phyloP scores from a whole-genome alignment of 2,888 invertebrate species.

The Diaperis boleti region DNA sequence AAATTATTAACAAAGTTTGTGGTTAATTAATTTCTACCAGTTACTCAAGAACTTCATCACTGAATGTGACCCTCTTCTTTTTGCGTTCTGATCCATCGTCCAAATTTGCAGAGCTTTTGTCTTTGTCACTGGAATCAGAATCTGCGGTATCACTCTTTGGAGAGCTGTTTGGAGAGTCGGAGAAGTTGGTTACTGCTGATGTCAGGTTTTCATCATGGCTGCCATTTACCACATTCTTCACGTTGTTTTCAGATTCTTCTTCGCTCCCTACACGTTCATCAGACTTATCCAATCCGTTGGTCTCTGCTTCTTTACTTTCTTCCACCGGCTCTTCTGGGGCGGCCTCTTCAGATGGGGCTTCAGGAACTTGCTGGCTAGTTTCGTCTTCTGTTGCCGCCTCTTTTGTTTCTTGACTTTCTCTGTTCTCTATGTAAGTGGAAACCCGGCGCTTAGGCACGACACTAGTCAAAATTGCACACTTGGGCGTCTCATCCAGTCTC shows the following conservation, averaged over 20 bases:
- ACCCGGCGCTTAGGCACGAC: constrained; percentile 31
- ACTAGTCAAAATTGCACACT: constrained; percentile 7
- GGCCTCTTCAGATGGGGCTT: neutral
- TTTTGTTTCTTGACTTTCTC: neutral
- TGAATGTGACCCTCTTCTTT: constrained; percentile 36
- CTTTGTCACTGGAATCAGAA: neutral
- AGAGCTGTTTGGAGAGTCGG: neutral
- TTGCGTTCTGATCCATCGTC: constrained; percentile 29
- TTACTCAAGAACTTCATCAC: constrained; percentile 21
- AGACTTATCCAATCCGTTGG: constrained; percentile 4
- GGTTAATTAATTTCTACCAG: neutral
- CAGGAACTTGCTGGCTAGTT: neutral
- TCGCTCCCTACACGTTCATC: neutral
- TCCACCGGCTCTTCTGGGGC: neutral
- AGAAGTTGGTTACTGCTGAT: too few relatives aligned
- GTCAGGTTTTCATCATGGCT: neutral
- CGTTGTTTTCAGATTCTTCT: neutral
- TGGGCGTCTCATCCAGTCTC: constrained; percentile 28
- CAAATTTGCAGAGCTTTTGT: neutral
- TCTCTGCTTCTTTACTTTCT: neutral
- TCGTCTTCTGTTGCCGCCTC: constrained; percentile 2
- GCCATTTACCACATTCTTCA: neutral
- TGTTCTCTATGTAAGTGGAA: constrained; percentile 8
- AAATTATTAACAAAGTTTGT: constrained; percentile 9
- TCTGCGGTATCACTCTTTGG: neutral